These are phyloP conservation scores for Alfaro cultratus DNA, from an alignment of 2,797 vertebrate genomes.

Conservation along the genomic window DNA sequence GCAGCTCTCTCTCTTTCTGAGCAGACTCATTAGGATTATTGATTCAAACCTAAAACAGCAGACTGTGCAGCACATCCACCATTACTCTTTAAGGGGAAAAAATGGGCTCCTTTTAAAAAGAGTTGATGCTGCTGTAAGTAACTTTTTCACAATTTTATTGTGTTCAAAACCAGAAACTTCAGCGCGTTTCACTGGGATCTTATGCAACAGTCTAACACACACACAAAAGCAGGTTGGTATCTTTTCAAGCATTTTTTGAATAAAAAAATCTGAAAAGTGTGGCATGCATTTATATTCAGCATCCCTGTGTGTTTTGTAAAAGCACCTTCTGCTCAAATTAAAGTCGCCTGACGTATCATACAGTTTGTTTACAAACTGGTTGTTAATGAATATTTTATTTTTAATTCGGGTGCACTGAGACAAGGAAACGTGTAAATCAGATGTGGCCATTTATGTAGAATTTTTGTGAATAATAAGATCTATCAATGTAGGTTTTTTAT, in stretches of 20 bases:
- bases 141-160: neutral
- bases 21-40: conserved; percentile 28
- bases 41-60: conserved; percentile 24
- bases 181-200: neutral
- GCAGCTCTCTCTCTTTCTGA: conserved; percentile 24
- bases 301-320: neutral
- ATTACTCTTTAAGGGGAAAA: neutral
- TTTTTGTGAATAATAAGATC: too few relatives aligned
- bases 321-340: neutral
- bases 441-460: too few relatives aligned
- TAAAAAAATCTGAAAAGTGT: neutral
- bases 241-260: neutral
- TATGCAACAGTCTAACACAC: neutral
- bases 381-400: neutral
- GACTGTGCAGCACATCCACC: neutral
- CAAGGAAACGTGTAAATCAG: neutral
- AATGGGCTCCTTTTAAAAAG: neutral
- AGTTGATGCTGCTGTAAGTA: neutral
- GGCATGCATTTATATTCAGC: neutral
- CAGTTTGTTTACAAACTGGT: too few relatives aligned
- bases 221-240: neutral
- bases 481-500: too few relatives aligned
- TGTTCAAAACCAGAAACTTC: neutral
- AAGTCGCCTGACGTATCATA: neutral
- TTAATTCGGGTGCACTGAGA: neutral